These are phyloP conservation scores for Zaprionus inermis DNA, from an alignment of 1,140 invertebrate genomes.

Conservation along the genomic window DNA sequence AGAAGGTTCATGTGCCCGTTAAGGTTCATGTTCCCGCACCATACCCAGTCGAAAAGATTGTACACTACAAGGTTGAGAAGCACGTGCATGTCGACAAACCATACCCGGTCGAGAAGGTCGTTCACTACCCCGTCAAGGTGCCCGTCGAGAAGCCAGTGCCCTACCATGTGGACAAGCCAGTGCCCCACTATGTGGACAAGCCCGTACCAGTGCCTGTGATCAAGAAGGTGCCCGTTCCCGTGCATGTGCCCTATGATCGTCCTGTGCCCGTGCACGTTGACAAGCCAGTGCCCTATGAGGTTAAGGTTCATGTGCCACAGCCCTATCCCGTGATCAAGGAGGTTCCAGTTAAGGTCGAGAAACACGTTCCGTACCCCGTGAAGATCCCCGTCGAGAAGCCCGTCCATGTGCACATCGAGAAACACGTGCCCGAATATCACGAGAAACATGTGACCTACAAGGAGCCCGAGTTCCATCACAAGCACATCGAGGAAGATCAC, in stretches of 20 bases:
- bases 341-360: constrained; percentile 85
- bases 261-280: constrained; percentile 87
- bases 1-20: constrained; percentile 88
- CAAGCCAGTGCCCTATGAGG: constrained; percentile 86
- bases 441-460: constrained; percentile 83
- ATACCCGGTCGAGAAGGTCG: constrained; percentile 89
- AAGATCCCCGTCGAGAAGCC: constrained; percentile 86
- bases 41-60: constrained; percentile 90
- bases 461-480: constrained; percentile 79
- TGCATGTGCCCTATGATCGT: constrained; percentile 86
- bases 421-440: constrained; percentile 80
- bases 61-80: constrained; percentile 88
- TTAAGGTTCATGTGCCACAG: constrained; percentile 86
- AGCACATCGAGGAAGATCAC: constrained; percentile 77
- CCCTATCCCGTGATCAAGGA: constrained; percentile 86
- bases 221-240: constrained; percentile 85
- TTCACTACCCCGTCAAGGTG: constrained; percentile 90
- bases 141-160: constrained; percentile 88
- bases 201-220: constrained; percentile 87
- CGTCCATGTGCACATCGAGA: constrained; percentile 84
- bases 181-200: constrained; percentile 88
- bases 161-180: constrained; percentile 87
- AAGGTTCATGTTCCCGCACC: constrained; percentile 89
- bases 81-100: constrained; percentile 88
- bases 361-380: constrained; percentile 86